These are phyloP conservation scores for Xiphophorus maculatus DNA, from an alignment of 2,113 vertebrate genomes.

Conservation along the genomic window DNA sequence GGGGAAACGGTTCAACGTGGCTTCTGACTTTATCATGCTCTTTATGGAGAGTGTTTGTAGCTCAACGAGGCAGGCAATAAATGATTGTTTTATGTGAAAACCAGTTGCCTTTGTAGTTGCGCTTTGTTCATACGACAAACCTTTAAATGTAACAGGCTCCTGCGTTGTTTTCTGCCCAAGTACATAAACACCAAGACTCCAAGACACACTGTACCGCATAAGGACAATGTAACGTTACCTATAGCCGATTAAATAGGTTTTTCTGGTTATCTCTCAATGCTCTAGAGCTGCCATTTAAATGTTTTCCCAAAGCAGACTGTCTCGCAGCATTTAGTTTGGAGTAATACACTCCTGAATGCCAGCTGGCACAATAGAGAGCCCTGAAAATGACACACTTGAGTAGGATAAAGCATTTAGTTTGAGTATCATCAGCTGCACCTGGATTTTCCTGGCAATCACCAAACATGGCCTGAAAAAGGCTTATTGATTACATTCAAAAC, in stretches of 20 bases:
- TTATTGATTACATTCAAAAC: not conserved
- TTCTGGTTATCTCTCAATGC: not conserved
- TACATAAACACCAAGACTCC: not conserved
- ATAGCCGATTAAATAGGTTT: not conserved
- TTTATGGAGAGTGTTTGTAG: no score
- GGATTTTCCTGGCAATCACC: not conserved
- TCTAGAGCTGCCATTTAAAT: not conserved
- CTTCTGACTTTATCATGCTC: not conserved
- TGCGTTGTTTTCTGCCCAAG: not conserved
- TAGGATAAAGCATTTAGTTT: not conserved
- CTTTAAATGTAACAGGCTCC: not conserved
- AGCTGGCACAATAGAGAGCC: constrained; percentile 3
- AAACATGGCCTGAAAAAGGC: not conserved
- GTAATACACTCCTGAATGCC: not conserved
- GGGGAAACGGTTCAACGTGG: not conserved
- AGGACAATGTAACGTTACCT: not conserved
- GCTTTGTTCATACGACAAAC: not conserved
- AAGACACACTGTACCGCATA: not conserved
- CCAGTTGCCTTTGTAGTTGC: not conserved
- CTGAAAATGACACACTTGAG: constrained; percentile 8
- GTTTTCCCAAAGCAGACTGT: not conserved
- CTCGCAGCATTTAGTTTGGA: not conserved
- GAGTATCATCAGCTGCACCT: constrained; percentile 6
- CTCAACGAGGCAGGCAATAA: no score
- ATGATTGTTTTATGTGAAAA: not conserved